Percentiles rank a stretch among this genome's conserved stretches.
Conservation (phyloP, 2,797 vertebrate species). For the Eospalax fontanierii region DNA sequence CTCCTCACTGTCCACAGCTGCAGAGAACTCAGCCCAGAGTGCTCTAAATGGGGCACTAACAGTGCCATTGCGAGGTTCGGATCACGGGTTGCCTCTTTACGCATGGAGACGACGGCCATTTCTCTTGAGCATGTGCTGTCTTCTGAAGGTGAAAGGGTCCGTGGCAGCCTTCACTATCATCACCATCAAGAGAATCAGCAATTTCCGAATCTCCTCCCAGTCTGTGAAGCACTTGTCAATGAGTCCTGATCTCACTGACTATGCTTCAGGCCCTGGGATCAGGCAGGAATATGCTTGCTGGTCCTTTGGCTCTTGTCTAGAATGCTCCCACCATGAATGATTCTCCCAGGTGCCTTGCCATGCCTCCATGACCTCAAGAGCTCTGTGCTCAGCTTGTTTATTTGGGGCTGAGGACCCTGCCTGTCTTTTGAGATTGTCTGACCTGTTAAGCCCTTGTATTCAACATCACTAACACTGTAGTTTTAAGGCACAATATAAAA, state of each 20-base stretch:
- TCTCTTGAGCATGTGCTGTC: not conserved
- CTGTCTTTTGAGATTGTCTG: not conserved
- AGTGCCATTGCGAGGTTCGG: not conserved
- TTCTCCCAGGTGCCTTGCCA: not conserved
- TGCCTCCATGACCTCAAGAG: rapidly evolving
- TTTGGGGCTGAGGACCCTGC: not conserved
- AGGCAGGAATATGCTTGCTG: not conserved
- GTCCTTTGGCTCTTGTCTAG: not conserved
- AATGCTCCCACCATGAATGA: not conserved
- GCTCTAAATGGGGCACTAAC: rapidly evolving
- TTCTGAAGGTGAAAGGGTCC: not conserved
- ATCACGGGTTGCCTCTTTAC: not conserved
- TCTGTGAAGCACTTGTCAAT: not conserved
- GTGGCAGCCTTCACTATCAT: not conserved
- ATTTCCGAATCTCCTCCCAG: not conserved
- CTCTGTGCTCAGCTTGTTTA: not conserved
- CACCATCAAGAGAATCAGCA: not conserved
- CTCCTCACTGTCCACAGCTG: rapidly evolving
- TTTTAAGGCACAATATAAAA: not conserved
- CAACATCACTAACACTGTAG: not conserved
- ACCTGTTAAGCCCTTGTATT: not conserved
- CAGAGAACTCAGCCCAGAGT: not conserved
- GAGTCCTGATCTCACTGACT: not conserved
- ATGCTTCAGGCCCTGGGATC: not conserved
- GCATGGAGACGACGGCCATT: not conserved